Evolutionary conservation across 1,140 invertebrate species (phyloP).

Genomic region (Bombus cullumanus): DNA sequence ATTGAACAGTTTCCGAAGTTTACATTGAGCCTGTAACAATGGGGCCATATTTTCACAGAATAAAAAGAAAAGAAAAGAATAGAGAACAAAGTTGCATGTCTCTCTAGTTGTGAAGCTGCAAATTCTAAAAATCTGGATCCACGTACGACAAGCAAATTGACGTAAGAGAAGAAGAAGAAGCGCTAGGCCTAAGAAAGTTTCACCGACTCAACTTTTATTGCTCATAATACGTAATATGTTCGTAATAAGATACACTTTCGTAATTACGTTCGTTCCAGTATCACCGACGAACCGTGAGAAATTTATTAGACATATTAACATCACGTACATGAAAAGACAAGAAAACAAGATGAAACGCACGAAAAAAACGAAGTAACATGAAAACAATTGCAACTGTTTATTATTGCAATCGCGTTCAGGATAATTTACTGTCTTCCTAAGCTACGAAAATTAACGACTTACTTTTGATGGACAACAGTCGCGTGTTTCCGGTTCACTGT

Average conservation of each 20-base stretch:
- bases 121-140: conserved; percentile 81
- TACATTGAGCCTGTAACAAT: conserved; percentile 79
- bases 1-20: conserved; percentile 54
- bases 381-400: conserved; percentile 49
- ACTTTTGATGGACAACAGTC: conserved; percentile 59
- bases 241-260: conserved; percentile 76
- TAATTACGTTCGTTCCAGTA: conserved; percentile 69
- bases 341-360: neutral
- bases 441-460: conserved; percentile 70
- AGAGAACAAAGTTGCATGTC: conserved; percentile 48
- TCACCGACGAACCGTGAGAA: conserved; percentile 43
- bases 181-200: conserved; percentile 67
- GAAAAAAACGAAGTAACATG: neutral
- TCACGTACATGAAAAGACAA: conserved; percentile 50
- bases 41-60: conserved; percentile 81
- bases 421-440: conserved; percentile 79
- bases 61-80: conserved; percentile 21
- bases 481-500: conserved; percentile 3
- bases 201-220: conserved; percentile 78
- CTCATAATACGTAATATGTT: conserved; percentile 71
- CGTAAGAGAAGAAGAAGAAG: conserved; percentile 4
- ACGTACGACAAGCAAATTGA: conserved; percentile 48
- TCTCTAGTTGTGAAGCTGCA: conserved; percentile 71
- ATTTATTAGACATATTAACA: conserved; percentile 67
- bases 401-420: conserved; percentile 67